These are phyloP conservation scores for Aulostomus chinensis DNA, from an alignment of 2,797 vertebrate species.

Conservation along the genomic window DNA sequence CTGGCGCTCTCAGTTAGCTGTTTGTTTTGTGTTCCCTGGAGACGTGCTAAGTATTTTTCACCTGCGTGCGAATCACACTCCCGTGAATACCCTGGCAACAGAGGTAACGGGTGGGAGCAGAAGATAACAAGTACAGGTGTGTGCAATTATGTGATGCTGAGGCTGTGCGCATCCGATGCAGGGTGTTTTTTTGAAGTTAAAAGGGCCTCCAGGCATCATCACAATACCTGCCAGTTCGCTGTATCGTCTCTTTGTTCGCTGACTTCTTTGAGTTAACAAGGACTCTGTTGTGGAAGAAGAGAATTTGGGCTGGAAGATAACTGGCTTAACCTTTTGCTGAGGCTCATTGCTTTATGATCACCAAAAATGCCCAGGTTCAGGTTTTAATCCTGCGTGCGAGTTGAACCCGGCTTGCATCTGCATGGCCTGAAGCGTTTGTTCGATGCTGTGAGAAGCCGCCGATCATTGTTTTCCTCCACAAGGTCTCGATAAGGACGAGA, in stretches of 20 bases:
- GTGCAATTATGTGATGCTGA: constrained; percentile 26
- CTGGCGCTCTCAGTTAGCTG: constrained; percentile 52
- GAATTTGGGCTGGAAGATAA: constrained; percentile 30
- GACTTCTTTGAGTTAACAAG: constrained; percentile 27
- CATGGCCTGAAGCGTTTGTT: too few species aligned
- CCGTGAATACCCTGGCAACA: constrained; percentile 35
- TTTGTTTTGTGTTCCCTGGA: constrained; percentile 65
- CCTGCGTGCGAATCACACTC: constrained; percentile 31
- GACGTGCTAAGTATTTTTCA: constrained; percentile 62
- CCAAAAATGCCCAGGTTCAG: constrained; percentile 1
- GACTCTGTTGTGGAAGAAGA: background rate
- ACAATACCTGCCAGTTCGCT: constrained; percentile 23
- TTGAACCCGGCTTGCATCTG: too few species aligned
- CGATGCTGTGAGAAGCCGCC: too few species aligned
- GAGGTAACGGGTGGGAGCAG: constrained; percentile 47
- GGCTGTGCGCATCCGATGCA: constrained; percentile 1
- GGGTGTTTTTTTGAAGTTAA: constrained; percentile 30
- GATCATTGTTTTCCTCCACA: too few species aligned
- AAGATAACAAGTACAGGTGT: constrained; percentile 29
- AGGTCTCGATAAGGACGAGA: too few species aligned
- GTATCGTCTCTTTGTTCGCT: constrained; percentile 22
- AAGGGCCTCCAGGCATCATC: constrained; percentile 30
- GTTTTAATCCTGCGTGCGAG: constrained; percentile 2
- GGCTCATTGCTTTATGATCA: background rate
- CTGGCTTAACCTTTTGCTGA: background rate